Evolutionary conservation across 1,140 invertebrate genomes (phyloP).

Genomic region (Amphibalanus amphitrite): DNA sequence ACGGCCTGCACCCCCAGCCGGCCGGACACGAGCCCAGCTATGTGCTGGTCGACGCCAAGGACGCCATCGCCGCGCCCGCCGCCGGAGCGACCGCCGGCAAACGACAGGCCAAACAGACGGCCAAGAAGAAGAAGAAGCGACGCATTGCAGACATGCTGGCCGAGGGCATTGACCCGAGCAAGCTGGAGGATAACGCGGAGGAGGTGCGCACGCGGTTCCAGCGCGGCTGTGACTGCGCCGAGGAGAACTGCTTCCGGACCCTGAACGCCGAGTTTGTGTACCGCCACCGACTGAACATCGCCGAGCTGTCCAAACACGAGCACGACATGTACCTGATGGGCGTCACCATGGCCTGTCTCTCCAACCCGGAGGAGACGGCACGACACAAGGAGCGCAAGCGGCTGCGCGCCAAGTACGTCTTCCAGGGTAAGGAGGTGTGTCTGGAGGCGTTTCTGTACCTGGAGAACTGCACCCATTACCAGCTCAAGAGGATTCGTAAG

Average conservation of each 20-base stretch:
- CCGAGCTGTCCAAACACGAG: slow-evolving; percentile 54
- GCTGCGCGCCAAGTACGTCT: slow-evolving; percentile 50
- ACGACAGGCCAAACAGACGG: slow-evolving; percentile 19
- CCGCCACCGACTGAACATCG: slow-evolving; percentile 53
- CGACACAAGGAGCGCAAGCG: slow-evolving; percentile 50
- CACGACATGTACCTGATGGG: slow-evolving; percentile 60
- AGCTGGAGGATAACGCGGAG: slow-evolving; percentile 35
- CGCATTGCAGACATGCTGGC: slow-evolving; percentile 31
- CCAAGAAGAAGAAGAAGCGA: slow-evolving; percentile 29
- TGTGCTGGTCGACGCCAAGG: neutral
- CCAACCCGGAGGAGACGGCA: slow-evolving; percentile 51
- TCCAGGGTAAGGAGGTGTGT: slow-evolving; percentile 49
- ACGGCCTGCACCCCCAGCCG: slow-evolving; percentile 7
- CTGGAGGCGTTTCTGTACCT: slow-evolving; percentile 58
- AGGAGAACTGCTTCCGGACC: slow-evolving; percentile 49
- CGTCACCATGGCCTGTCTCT: slow-evolving; percentile 55
- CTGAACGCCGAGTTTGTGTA: slow-evolving; percentile 53
- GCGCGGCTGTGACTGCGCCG: slow-evolving; percentile 54
- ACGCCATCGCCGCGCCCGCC: slow-evolving; percentile 12
- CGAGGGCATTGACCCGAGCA: slow-evolving; percentile 28
- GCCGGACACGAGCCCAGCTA: slow-evolving; percentile 11
- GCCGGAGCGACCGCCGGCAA: slow-evolving; percentile 21
- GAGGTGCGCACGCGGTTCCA: slow-evolving; percentile 48
- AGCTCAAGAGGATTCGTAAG: slow-evolving; percentile 54
- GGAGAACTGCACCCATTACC: slow-evolving; percentile 61